A percentile compares a stretch with the other conserved stretches of the same genome.
Conservation (phyloP, 2,113 vertebrate species). For the Aphelocoma coerulescens region DNA sequence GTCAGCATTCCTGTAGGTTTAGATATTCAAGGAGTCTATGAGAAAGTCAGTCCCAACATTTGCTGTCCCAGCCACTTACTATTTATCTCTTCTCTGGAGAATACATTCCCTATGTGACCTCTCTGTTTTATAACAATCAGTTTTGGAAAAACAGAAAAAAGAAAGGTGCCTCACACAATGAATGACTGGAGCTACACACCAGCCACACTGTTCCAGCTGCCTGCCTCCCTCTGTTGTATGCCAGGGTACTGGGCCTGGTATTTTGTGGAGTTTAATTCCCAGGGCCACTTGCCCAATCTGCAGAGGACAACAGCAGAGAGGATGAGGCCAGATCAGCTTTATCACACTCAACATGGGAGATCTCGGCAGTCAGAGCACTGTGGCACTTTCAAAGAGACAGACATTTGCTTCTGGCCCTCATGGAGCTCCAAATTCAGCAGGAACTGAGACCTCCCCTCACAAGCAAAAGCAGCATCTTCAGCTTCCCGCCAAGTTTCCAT, state of each 20-base stretch:
- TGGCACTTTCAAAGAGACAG: background rate
- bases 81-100: background rate
- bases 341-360: background rate
- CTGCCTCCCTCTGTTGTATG: background rate
- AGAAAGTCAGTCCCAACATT: background rate
- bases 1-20: background rate
- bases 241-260: background rate
- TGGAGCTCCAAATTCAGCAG: background rate
- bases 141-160: background rate
- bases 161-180: background rate
- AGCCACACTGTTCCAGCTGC: background rate
- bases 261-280: background rate
- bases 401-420: background rate
- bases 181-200: background rate
- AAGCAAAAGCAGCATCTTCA: conserved; percentile 17
- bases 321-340: background rate
- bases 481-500: conserved; percentile 57
- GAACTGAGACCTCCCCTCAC: background rate
- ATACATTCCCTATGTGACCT: background rate
- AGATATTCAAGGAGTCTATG: background rate
- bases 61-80: background rate
- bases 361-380: background rate
- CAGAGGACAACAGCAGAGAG: background rate
- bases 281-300: background rate
- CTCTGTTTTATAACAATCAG: background rate